phyloP scores from a whole-genome alignment of 2,113 vertebrate genomes.

The Bungarus multicinctus region DNA sequence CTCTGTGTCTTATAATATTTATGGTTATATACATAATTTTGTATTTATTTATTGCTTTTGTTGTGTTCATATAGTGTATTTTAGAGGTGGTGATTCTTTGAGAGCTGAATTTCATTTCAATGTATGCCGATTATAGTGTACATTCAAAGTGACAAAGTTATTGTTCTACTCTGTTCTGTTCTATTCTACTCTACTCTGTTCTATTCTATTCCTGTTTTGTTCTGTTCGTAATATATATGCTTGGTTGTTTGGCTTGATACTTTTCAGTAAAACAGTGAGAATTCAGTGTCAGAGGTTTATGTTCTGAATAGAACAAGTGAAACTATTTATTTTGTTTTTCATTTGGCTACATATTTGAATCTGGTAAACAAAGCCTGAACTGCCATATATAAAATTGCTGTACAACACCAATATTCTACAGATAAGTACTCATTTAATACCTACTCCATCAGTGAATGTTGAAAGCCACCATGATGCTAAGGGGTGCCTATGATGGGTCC shows the following conservation, averaged over 20 bases:
- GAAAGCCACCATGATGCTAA: neutral
- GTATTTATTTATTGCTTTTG: no score
- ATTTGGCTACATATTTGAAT: neutral
- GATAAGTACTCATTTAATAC: neutral
- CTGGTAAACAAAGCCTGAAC: neutral
- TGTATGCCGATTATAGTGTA: no score
- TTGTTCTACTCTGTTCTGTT: no score
- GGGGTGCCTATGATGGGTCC: neutral
- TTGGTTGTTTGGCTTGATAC: neutral
- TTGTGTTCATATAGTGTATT: no score
- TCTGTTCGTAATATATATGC: rapidly evolving
- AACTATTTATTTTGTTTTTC: neutral
- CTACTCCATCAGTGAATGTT: neutral
- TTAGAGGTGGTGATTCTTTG: no score
- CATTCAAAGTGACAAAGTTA: no score
- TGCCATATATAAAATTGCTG: neutral
- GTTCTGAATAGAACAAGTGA: neutral
- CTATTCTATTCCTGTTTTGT: no score
- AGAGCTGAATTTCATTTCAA: no score
- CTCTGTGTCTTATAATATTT: no score
- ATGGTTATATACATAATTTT: no score
- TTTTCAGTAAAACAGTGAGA: neutral
- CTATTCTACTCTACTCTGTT: no score
- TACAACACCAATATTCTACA: neutral
- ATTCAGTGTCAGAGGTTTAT: neutral